phyloP scores from a whole-genome alignment of 2,888 invertebrate species.

The Macrophya alboannulata region DNA sequence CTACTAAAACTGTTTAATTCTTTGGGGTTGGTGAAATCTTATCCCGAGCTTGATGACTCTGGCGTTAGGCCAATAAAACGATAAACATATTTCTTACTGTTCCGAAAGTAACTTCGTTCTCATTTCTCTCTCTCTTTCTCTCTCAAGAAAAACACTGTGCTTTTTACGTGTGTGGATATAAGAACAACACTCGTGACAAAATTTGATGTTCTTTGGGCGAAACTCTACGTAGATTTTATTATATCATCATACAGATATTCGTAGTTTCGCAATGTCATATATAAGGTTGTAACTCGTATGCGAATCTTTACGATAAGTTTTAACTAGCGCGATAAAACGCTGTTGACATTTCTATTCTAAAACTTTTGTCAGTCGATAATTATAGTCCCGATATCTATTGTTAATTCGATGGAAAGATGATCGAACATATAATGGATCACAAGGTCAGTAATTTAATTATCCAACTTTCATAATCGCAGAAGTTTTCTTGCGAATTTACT shows the following conservation, averaged over 20 bases:
- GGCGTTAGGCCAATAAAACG: conserved; percentile 5
- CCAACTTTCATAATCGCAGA: background rate
- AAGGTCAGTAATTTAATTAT: background rate
- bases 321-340: background rate
- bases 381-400: background rate
- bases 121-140: background rate
- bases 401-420: background rate
- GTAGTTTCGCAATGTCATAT: background rate
- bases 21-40: background rate
- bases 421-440: background rate
- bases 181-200: background rate
- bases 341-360: background rate
- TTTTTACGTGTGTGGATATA: background rate
- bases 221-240: background rate
- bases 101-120: background rate
- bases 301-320: background rate
- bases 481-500: background rate
- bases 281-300: background rate
- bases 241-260: background rate
- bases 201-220: background rate
- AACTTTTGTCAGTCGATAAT: background rate
- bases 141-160: background rate
- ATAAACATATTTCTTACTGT: conserved; percentile 16
- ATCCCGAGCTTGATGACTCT: background rate
- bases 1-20: background rate